Conservation (phyloP, 2,888 invertebrate genomes). For the Hirudinaria manillensis region DNA sequence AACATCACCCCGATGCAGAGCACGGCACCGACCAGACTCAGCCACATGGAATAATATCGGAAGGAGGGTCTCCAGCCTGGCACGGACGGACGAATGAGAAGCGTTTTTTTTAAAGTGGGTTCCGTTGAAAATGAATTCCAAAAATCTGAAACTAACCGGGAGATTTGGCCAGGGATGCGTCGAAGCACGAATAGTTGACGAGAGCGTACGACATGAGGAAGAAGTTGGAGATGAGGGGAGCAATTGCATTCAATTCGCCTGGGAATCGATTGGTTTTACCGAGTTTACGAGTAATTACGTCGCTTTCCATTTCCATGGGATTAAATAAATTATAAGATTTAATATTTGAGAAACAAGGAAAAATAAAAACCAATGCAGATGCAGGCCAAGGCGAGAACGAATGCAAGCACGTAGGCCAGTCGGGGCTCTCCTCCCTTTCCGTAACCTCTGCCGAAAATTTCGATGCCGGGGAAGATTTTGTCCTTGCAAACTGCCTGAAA, state of each 20-base stretch:
- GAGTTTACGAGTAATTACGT: neutral
- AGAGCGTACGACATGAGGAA: constrained; percentile 54
- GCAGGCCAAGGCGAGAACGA: constrained; percentile 76
- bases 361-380: constrained; percentile 69
- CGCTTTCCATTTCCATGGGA: neutral
- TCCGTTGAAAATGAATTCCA: neutral
- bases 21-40: constrained; percentile 48
- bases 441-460: constrained; percentile 71
- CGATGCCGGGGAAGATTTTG: constrained; percentile 83
- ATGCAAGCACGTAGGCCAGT: constrained; percentile 84
- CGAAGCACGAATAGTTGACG: constrained; percentile 55
- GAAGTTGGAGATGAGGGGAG: constrained; percentile 54
- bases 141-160: constrained; percentile 45
- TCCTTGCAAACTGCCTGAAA: constrained; percentile 77
- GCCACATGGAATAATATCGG: constrained; percentile 53
- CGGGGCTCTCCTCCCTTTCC: constrained; percentile 62
- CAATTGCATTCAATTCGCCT: constrained; percentile 53
- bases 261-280: constrained; percentile 7
- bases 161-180: constrained; percentile 52
- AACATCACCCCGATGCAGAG: constrained; percentile 73
- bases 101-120: neutral
- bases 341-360: neutral
- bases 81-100: no score
- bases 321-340: neutral
- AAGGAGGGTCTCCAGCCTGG: constrained; percentile 55